Evolutionary conservation across 2,888 invertebrate genomes (phyloP).

Genomic region (Mythimna pallens): DNA sequence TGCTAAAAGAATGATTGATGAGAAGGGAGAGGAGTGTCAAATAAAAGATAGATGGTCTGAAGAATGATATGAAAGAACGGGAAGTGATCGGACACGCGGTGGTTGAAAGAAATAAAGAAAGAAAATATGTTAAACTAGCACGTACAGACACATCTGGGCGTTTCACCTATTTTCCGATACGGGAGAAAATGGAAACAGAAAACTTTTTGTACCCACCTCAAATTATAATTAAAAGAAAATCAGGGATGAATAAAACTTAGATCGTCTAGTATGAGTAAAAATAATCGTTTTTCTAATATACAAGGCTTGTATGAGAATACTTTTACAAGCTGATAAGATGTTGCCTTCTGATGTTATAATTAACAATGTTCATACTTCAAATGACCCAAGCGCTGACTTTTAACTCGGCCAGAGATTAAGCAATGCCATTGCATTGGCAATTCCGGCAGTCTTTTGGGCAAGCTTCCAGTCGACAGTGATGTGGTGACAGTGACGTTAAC

Average conservation of each 20-base stretch:
- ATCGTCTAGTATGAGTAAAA: neutral
- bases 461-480: too few species aligned
- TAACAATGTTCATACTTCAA: too few species aligned
- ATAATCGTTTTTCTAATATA: neutral
- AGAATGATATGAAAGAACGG: neutral
- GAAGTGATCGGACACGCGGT: neutral
- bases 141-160: neutral
- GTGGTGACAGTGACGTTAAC: too few species aligned
- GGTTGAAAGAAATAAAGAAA: neutral
- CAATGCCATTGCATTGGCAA: too few species aligned
- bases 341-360: neutral
- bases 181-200: neutral
- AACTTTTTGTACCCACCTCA: neutral
- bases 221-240: neutral
- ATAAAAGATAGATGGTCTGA: neutral
- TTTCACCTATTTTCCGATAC: neutral
- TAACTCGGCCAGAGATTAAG: too few species aligned
- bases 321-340: neutral
- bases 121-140: neutral
- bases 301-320: neutral
- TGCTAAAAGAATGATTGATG: neutral
- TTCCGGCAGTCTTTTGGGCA: too few species aligned
- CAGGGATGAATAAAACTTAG: neutral
- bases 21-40: neutral
- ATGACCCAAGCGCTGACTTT: too few species aligned